These are phyloP conservation scores for Lophius americanus DNA, from an alignment of 2,797 vertebrate genomes.

Conservation along the genomic window DNA sequence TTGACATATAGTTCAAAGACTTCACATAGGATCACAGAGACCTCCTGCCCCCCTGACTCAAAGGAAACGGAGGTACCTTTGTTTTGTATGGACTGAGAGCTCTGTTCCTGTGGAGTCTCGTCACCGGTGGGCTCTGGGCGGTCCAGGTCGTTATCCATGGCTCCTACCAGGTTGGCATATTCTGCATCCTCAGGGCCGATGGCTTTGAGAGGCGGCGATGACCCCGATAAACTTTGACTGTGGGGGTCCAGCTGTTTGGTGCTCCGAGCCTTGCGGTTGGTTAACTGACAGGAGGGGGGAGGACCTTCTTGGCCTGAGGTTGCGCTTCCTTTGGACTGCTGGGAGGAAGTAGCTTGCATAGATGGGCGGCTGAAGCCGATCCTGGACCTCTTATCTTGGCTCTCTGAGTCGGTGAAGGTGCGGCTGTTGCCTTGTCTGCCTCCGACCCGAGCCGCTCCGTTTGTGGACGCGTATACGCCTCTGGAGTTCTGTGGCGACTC, in stretches of 20 bases:
- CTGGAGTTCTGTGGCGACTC: slow-evolving; percentile 87
- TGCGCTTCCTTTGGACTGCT: slow-evolving; percentile 73
- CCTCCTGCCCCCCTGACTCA: background rate
- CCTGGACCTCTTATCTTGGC: slow-evolving; percentile 83
- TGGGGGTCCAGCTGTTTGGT: slow-evolving; percentile 82
- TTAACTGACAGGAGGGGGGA: slow-evolving; percentile 78
- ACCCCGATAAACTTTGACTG: slow-evolving; percentile 64
- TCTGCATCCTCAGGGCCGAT: slow-evolving; percentile 90
- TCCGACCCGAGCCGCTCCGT: slow-evolving; percentile 81
- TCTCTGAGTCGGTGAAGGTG: slow-evolving; percentile 83
- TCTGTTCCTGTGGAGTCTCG: slow-evolving; percentile 88
- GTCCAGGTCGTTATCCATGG: slow-evolving; percentile 97
- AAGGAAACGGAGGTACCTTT: slow-evolving; percentile 84
- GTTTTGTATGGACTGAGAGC: slow-evolving; percentile 85
- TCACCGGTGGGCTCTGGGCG: slow-evolving; percentile 85
- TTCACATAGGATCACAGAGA: background rate
- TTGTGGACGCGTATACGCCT: slow-evolving; percentile 84
- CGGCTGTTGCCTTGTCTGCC: slow-evolving; percentile 85
- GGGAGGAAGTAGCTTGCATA: slow-evolving; percentile 82
- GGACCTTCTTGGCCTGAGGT: slow-evolving; percentile 79
- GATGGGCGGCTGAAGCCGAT: slow-evolving; percentile 82
- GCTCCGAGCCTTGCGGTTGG: slow-evolving; percentile 83
- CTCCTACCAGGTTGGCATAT: slow-evolving; percentile 89
- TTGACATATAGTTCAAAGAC: background rate
- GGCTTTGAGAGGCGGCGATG: slow-evolving; percentile 61